These are phyloP conservation scores for Thalassarche chlororhynchos DNA, from an alignment of 2,113 vertebrate species.

Conservation along the genomic window DNA sequence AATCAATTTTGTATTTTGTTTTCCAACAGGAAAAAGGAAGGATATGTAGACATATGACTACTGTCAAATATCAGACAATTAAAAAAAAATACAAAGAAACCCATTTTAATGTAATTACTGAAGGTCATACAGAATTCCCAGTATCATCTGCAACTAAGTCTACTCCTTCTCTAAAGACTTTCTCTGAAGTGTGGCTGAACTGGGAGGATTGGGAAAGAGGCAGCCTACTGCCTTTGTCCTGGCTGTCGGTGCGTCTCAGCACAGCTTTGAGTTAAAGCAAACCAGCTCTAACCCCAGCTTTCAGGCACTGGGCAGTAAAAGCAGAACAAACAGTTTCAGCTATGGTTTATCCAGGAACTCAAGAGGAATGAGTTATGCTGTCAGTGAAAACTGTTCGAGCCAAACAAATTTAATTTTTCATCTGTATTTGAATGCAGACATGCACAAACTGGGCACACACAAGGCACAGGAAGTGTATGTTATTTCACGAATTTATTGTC, in stretches of 20 bases:
- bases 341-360: slow-evolving; percentile 21
- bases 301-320: slow-evolving; percentile 14
- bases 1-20: neutral
- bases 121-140: neutral
- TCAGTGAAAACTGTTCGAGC: slow-evolving; percentile 18
- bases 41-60: neutral
- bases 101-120: neutral
- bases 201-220: neutral
- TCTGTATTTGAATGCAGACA: slow-evolving; percentile 36
- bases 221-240: neutral
- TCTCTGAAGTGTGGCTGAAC: neutral
- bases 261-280: neutral
- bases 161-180: neutral
- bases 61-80: neutral
- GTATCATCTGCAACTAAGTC: neutral
- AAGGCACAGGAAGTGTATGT: neutral
- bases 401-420: slow-evolving; percentile 50
- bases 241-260: neutral
- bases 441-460: neutral
- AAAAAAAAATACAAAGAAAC: neutral
- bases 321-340: slow-evolving; percentile 41
- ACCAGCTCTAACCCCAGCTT: neutral
- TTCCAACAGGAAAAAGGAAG: neutral
- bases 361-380: slow-evolving; percentile 35
- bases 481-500: neutral